These are phyloP conservation scores for Bombus fervidus DNA, from an alignment of 1,140 invertebrate genomes.

Conservation along the genomic window DNA sequence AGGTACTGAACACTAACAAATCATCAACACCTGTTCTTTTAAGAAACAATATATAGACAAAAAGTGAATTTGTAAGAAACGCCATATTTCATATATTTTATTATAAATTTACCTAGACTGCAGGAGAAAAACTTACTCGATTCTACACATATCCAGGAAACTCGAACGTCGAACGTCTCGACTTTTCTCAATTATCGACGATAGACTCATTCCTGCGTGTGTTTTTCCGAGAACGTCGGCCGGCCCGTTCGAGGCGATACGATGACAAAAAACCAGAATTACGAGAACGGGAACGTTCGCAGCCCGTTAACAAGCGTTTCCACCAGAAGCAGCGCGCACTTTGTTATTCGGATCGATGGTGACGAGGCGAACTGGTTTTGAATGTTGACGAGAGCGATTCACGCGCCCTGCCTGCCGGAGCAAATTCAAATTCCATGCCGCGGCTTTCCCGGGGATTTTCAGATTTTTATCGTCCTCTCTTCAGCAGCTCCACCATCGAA, in stretches of 20 bases:
- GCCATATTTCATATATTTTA: too few relatives aligned
- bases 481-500: background rate
- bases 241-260: background rate
- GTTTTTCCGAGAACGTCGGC: background rate
- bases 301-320: constrained; percentile 52
- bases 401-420: constrained; percentile 18
- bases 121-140: too few relatives aligned
- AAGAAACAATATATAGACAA: too few relatives aligned
- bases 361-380: constrained; percentile 42
- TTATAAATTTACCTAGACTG: too few relatives aligned
- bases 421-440: constrained; percentile 74
- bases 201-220: background rate
- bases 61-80: too few relatives aligned
- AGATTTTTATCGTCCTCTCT: constrained; percentile 63
- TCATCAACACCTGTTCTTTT: too few relatives aligned
- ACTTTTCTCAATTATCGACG: background rate
- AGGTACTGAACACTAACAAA: too few relatives aligned
- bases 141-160: background rate
- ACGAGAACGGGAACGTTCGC: constrained; percentile 28
- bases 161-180: background rate
- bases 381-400: constrained; percentile 54
- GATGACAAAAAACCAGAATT: background rate
- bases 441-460: constrained; percentile 63
- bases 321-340: constrained; percentile 24
- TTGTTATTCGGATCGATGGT: constrained; percentile 62